Percentiles rank a stretch among this genome's conserved stretches.
Evolutionary conservation across 1,140 invertebrate species (phyloP).

Genomic region (Calephelis virginiensis): DNA sequence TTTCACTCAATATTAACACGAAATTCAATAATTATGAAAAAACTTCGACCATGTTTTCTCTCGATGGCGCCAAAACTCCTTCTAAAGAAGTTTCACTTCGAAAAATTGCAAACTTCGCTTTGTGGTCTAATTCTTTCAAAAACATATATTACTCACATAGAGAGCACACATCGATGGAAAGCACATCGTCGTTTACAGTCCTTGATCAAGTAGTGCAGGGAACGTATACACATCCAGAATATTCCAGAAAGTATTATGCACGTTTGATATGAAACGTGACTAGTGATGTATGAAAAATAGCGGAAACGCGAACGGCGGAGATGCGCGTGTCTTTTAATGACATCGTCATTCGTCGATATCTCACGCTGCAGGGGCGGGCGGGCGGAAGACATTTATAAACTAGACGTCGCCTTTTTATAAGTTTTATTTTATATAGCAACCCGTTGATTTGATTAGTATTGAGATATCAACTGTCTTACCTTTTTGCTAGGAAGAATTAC

Average conservation of each 20-base stretch:
- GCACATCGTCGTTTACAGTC: slow-evolving; percentile 20
- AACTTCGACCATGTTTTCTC: too few species aligned
- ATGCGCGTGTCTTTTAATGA: slow-evolving; percentile 60
- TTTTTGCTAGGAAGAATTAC: too few species aligned
- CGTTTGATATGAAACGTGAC: slow-evolving; percentile 46
- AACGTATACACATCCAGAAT: slow-evolving; percentile 24
- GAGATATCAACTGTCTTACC: too few species aligned
- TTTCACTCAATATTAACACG: too few species aligned
- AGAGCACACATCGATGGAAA: slow-evolving; percentile 1
- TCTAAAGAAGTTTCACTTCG: too few species aligned
- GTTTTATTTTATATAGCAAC: too few species aligned
- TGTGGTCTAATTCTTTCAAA: not conserved
- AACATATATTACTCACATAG: not conserved
- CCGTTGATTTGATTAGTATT: too few species aligned
- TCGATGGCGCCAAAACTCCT: too few species aligned
- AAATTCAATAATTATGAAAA: too few species aligned
- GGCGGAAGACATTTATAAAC: not conserved
- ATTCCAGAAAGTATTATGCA: slow-evolving; percentile 38
- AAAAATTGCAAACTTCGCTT: not conserved
- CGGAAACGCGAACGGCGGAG: slow-evolving; percentile 39
- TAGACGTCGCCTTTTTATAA: too few species aligned
- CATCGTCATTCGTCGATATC: slow-evolving; percentile 42
- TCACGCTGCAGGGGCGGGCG: slow-evolving; percentile 34
- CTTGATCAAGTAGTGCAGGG: slow-evolving; percentile 29
- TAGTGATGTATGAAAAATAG: slow-evolving; percentile 59